A percentile compares a stretch with the other conserved stretches of the same genome.
These are phyloP conservation scores for Napeogenes inachia DNA, from an alignment of 2,888 invertebrate species.

Conservation along the genomic window DNA sequence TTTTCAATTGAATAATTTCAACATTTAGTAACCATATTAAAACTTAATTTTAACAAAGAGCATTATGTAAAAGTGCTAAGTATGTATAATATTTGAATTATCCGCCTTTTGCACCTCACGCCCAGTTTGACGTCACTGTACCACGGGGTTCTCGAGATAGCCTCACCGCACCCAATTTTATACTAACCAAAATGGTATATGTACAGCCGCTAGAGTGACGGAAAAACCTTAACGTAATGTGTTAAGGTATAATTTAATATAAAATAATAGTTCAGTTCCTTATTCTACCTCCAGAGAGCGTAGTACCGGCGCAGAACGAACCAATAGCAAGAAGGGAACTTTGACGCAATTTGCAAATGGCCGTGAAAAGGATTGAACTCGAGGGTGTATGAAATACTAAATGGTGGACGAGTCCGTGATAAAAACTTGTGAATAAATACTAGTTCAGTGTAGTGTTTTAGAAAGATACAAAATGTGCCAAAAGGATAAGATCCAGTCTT, in stretches of 20 bases:
- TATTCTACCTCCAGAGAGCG: constrained; percentile 49
- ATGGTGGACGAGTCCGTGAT: constrained; percentile 69
- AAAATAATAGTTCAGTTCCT: constrained; percentile 39
- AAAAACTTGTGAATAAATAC: constrained; percentile 64
- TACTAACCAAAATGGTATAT: constrained; percentile 43
- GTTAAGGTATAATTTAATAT: constrained; percentile 38
- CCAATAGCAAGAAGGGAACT: constrained; percentile 71
- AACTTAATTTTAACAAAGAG: too few species aligned
- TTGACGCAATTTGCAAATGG: constrained; percentile 79
- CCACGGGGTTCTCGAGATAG: constrained; percentile 64
- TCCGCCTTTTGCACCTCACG: constrained; percentile 64
- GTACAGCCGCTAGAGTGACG: constrained; percentile 24
- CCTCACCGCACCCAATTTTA: constrained; percentile 71
- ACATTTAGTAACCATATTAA: too few species aligned
- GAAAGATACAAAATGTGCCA: constrained; percentile 73
- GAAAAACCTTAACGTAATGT: neutral
- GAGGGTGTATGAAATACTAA: constrained; percentile 71
- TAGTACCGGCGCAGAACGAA: constrained; percentile 64
- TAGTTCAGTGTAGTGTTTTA: constrained; percentile 68
- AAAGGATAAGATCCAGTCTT: constrained; percentile 74
- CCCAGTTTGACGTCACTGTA: constrained; percentile 77
- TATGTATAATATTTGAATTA: constrained; percentile 40
- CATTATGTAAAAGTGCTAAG: too few species aligned
- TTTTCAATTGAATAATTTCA: neutral
- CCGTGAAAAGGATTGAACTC: constrained; percentile 74